A percentile compares a stretch with the other conserved stretches of the same genome.
phyloP scores from a whole-genome alignment of 2,888 invertebrate genomes.

The Drosophila atripex region DNA sequence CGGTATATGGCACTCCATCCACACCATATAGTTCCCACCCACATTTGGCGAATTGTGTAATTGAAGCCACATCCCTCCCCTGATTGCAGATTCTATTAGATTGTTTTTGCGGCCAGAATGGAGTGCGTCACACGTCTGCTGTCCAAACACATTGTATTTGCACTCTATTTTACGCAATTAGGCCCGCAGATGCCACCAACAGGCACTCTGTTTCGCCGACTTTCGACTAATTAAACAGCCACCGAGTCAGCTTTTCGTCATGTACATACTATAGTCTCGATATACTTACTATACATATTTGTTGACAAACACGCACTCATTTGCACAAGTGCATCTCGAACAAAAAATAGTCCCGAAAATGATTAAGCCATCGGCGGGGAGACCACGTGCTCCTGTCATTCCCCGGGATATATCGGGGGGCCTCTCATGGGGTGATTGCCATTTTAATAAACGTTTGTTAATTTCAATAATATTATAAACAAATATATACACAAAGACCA shows the following conservation, averaged over 20 bases:
- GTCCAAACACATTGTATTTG: conserved; percentile 16
- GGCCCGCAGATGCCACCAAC: conserved; percentile 17
- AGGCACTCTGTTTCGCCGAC: neutral
- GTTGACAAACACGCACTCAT: conserved; percentile 17
- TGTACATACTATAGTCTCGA: neutral
- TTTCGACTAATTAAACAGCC: conserved; percentile 48
- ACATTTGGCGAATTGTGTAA: conserved; percentile 2
- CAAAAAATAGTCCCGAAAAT: conserved; percentile 31
- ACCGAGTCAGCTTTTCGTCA: conserved; percentile 22
- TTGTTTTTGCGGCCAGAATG: neutral
- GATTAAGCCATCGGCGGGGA: conserved; percentile 19
- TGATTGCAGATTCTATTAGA: neutral
- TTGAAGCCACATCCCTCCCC: neutral
- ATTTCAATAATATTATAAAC: conserved; percentile 11
- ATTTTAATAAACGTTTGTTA: conserved; percentile 24
- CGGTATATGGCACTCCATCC: neutral
- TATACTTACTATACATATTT: neutral
- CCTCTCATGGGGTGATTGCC: too few relatives aligned
- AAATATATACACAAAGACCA: neutral
- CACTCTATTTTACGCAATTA: conserved; percentile 48
- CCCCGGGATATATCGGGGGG: too few relatives aligned
- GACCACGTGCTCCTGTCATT: conserved; percentile 33
- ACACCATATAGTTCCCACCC: too few relatives aligned
- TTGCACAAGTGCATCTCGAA: conserved; percentile 40
- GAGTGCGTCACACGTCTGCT: conserved; percentile 26